Base-by-base conservation (phyloP, 2,113 vertebrate genomes). In the Haemorhous mexicanus region DNA sequence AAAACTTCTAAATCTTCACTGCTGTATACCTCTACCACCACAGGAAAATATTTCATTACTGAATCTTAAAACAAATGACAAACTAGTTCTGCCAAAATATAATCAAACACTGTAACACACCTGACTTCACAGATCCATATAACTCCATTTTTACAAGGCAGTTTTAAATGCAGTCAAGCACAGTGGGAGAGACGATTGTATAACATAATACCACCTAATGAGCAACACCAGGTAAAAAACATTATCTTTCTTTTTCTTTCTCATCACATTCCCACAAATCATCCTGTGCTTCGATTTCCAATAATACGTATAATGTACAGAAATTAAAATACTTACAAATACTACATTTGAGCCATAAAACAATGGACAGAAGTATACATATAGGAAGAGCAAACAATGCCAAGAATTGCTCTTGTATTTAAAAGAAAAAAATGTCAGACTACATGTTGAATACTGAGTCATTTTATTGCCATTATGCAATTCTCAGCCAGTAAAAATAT, bases 171-270 rank as follows among this genome's bases (percentile, higher is more conserved):
- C 28, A 44, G 22, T 32, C 52, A 64, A 70, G 49, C 43, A 37
- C 16, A 3, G 1, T 12, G 11, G 11, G 20, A 66, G 37, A 78
- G 23, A 64, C 0, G 0, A 44, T 3, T 17, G 15, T 46, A 30
- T 41, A 87, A 39, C 12, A 50, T 11, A 94, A 6, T 8, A 67
- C 18, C 66, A 69, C 28, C 46, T 83, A 33, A 44, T 9, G 76
- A 84, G 16, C 21, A 76, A 64, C 23, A 75, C 8, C 8, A 18
- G 9, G 23, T 67, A 43, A 84, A 87, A 87, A 56, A 13, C 19
- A 50, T 27, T 15, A 30, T 16, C 39, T 49, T 86, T 26, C 35
- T 76, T 68, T 68, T 53, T 47, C n/a, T 78, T 86, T 35, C 52
- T 89, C 58, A 94, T 30, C 62, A 64, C 22, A 66, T 33, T 75